These are phyloP conservation scores for Eptatretus atami DNA, from an alignment of 2,797 vertebrate genomes.

Conservation along the genomic window DNA sequence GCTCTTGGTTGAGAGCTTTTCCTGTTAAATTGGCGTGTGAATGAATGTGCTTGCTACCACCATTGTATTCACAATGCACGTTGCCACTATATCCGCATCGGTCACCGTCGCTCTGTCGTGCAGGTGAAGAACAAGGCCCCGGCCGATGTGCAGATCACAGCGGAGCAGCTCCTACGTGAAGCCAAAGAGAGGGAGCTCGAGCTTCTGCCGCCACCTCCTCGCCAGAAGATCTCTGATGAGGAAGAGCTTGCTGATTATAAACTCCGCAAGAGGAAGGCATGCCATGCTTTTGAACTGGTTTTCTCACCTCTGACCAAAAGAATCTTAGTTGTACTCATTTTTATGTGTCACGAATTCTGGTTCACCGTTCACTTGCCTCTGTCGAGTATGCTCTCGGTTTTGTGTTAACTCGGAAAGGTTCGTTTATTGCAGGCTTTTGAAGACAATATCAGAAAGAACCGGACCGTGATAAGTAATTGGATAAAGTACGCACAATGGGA, in stretches of 20 bases:
- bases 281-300: not conserved
- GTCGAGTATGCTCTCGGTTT: not conserved
- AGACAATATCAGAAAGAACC: constrained; percentile 95
- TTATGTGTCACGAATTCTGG: not conserved
- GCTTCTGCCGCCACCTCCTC: constrained; percentile 64
- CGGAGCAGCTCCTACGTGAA: constrained; percentile 66
- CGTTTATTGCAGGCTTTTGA: constrained; percentile 39
- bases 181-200: constrained; percentile 79
- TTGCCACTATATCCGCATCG: no score
- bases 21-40: no score
- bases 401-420: no score
- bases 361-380: not conserved
- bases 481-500: constrained; percentile 99
- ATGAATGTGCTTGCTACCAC: no score
- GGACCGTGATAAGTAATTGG: constrained; percentile 94
- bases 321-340: no score
- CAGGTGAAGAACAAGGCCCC: constrained; percentile 96
- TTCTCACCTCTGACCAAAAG: no score
- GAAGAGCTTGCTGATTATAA: constrained; percentile 93
- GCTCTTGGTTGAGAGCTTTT: no score
- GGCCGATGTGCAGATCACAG: constrained; percentile 84
- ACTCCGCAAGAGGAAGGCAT: constrained; percentile 64
- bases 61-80: no score
- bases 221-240: constrained; percentile 92
- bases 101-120: no score